A percentile compares a stretch with the other conserved stretches of the same genome.
phyloP scores from a whole-genome alignment of 2,113 vertebrate genomes.

The Origma solitaria region DNA sequence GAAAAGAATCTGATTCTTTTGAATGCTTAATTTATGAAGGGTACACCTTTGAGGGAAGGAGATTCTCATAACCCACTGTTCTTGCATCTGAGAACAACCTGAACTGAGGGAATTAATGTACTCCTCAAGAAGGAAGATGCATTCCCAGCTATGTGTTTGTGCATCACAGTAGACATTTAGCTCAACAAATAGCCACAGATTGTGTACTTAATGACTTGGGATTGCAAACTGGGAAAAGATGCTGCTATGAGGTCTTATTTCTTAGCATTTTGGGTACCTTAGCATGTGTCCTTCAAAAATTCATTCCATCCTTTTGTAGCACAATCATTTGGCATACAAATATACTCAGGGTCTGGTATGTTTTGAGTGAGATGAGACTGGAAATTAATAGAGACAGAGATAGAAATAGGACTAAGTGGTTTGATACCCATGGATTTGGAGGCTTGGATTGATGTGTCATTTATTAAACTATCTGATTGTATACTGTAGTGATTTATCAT shows the following conservation, averaged over 20 bases:
- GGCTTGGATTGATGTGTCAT: background rate
- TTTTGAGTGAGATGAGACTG: background rate
- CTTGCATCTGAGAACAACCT: background rate
- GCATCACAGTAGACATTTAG: background rate
- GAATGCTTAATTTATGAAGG: background rate
- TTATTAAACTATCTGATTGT: background rate
- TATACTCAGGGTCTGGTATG: background rate
- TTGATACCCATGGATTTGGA: background rate
- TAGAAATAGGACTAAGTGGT: background rate
- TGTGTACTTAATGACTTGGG: background rate
- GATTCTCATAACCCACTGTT: background rate
- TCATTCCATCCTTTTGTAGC: background rate
- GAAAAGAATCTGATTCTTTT: background rate
- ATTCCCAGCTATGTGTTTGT: background rate
- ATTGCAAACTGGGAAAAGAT: background rate
- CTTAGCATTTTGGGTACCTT: background rate
- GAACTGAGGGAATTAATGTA: background rate
- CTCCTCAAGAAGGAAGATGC: background rate
- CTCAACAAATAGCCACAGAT: background rate
- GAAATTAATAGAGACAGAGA: background rate
- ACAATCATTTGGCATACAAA: background rate
- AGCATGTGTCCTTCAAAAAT: background rate
- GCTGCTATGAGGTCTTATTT: background rate
- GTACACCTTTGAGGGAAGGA: background rate
- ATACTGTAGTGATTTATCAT: background rate